Conservation (phyloP, 2,797 vertebrate genomes). For the Megalops cyprinoides region DNA sequence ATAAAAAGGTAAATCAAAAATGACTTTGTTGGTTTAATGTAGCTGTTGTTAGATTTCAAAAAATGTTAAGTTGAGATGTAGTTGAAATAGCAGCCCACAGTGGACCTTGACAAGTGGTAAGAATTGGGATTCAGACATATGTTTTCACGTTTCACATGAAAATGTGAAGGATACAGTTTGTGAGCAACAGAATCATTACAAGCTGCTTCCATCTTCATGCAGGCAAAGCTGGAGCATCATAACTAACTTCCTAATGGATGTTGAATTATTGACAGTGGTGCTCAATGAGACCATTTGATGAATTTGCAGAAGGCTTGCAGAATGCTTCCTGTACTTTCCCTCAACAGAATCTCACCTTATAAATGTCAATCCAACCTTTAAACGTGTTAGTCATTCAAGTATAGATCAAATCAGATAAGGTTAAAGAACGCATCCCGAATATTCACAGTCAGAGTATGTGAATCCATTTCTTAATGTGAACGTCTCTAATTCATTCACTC, state of each 20-base stretch:
- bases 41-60: neutral
- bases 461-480: neutral
- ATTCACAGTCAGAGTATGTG: neutral
- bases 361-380: neutral
- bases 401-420: neutral
- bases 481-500: neutral
- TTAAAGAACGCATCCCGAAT: neutral
- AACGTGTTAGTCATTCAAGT: neutral
- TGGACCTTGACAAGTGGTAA: neutral
- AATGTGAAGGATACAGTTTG: neutral
- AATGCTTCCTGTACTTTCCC: neutral
- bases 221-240: neutral
- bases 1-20: no score
- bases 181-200: neutral
- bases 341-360: neutral
- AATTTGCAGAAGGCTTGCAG: slow-evolving; percentile 13
- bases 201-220: neutral
- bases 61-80: neutral
- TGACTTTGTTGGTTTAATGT: no score
- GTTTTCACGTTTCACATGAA: neutral
- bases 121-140: neutral
- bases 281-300: neutral
- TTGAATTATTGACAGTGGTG: neutral
- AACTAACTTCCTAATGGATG: neutral
- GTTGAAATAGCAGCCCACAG: neutral